Conservation (phyloP, 2,888 invertebrate genomes). For the Rotaria socialis region DNA sequence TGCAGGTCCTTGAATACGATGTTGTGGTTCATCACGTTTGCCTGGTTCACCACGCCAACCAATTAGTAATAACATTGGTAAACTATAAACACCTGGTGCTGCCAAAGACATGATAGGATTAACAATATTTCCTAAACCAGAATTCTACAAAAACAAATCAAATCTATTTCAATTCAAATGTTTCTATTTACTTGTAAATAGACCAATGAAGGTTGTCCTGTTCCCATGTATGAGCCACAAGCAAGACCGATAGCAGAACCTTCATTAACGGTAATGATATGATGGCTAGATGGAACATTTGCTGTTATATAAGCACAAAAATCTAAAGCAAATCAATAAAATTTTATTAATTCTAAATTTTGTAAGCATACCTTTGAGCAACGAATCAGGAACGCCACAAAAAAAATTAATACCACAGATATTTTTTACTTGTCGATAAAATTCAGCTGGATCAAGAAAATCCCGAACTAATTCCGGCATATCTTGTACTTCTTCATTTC, state of each 20-base stretch:
- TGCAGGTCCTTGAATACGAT: constrained; percentile 59
- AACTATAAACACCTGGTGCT: constrained; percentile 59
- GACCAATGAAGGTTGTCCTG: constrained; percentile 58
- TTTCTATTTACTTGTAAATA: constrained; percentile 57
- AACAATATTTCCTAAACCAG: constrained; percentile 60
- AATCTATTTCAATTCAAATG: not conserved
- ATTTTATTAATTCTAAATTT: not conserved
- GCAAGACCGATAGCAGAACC: constrained; percentile 60
- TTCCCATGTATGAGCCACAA: constrained; percentile 60
- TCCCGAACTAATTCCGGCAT: constrained; percentile 59
- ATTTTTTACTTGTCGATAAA: constrained; percentile 55
- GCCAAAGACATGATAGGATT: constrained; percentile 61
- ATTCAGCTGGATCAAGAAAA: constrained; percentile 59
- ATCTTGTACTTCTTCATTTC: constrained; percentile 49
- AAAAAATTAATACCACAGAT: constrained; percentile 59
- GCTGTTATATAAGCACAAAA: constrained; percentile 60
- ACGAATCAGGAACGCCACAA: constrained; percentile 61
- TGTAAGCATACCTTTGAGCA: constrained; percentile 57
- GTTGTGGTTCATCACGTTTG: constrained; percentile 61
- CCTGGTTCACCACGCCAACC: constrained; percentile 62
- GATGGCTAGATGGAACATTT: constrained; percentile 54
- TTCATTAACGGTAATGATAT: constrained; percentile 61
- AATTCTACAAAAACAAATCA: constrained; percentile 52
- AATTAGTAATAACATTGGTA: constrained; percentile 60
- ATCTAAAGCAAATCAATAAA: constrained; percentile 52